These are phyloP conservation scores for Psilopsiagon aurifrons DNA, from an alignment of 2,113 vertebrate genomes.

Conservation along the genomic window DNA sequence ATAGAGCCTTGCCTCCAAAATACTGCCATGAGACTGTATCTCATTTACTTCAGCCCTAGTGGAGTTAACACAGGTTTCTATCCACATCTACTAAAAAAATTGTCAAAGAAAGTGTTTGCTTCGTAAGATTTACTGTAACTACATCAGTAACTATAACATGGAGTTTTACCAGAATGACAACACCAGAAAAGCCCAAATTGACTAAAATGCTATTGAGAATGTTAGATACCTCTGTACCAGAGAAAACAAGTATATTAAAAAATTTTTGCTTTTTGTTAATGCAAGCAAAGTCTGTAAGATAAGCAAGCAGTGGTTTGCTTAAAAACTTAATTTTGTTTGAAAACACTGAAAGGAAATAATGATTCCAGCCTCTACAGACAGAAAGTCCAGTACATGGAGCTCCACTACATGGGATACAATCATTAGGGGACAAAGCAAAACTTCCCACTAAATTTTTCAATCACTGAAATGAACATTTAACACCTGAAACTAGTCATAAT, in stretches of 20 bases:
- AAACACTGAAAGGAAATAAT: not conserved
- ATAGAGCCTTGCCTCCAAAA: not conserved
- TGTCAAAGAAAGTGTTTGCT: not conserved
- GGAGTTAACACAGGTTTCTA: not conserved
- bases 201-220: not conserved
- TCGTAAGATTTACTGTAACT: not conserved
- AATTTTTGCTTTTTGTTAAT: not conserved
- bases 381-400: not conserved
- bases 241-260: not conserved
- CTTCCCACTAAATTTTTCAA: not conserved
- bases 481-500: not conserved
- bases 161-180: not conserved
- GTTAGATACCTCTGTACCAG: not conserved
- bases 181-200: not conserved
- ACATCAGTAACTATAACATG: not conserved
- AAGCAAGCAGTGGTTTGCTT: not conserved
- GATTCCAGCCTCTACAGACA: not conserved
- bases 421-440: not conserved
- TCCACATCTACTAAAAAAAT: not conserved
- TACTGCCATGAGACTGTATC: not conserved
- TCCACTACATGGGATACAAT: not conserved
- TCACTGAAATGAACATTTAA: not conserved
- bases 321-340: not conserved
- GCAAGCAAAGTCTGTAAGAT: not conserved
- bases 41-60: not conserved